Conservation (phyloP, 2,888 invertebrate species). For the Acleris holmiana region DNA sequence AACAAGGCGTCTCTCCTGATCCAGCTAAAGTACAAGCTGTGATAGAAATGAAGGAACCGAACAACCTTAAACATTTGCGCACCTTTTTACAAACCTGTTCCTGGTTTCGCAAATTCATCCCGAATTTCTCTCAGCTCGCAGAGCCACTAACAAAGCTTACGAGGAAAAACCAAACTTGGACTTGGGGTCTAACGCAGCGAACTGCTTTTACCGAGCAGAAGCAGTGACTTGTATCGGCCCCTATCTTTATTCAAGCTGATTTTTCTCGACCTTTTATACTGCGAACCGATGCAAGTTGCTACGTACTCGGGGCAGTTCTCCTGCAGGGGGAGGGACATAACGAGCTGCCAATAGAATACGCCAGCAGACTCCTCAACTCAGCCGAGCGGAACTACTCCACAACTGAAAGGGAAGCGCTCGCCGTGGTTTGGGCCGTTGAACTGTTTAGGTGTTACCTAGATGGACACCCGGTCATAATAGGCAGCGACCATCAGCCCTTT, state of each 20-base stretch:
- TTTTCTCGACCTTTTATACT: not conserved
- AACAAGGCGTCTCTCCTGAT: not conserved
- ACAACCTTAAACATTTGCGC: not conserved
- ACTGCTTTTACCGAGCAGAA: not conserved
- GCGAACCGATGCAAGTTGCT: not conserved
- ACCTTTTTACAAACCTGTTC: not conserved
- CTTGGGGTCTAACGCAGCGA: not conserved
- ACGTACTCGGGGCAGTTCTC: not conserved
- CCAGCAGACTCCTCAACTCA: not conserved
- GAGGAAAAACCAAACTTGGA: not conserved
- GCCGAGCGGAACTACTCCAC: too few species aligned
- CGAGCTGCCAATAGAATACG: not conserved
- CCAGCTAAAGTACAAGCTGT: too few species aligned
- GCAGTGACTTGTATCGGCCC: not conserved
- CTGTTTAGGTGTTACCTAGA: not conserved
- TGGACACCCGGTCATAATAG: not conserved
- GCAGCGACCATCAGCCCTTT: not conserved
- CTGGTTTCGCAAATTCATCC: not conserved
- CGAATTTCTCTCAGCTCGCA: not conserved
- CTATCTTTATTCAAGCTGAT: not conserved
- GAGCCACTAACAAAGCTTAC: not conserved
- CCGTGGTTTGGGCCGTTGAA: too few species aligned
- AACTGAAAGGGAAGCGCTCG: too few species aligned
- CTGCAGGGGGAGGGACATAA: not conserved
- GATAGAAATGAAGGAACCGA: not conserved